Evolutionary conservation across 2,113 vertebrate species (phyloP), one percentile per base, ranked within the genome.

Genomic region (Crotalus tigris): DNA sequence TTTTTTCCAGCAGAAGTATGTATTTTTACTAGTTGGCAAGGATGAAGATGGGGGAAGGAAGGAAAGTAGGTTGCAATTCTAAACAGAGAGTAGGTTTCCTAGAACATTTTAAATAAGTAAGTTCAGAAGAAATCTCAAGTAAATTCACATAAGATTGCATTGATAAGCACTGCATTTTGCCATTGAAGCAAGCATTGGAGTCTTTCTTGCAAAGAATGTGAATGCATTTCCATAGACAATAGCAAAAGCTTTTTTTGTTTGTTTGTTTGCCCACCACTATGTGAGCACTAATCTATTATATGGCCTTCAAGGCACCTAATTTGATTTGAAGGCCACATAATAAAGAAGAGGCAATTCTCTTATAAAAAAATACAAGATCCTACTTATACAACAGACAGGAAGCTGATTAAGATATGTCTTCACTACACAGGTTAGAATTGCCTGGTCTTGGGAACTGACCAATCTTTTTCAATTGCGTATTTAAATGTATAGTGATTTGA

Each of bases 131-230:
- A 51, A 57, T 59, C 19, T n/a, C 23, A 49, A 49, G 11, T 81
- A 49, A 91, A 17, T 55, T 21, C 46, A 7, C 64, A 57, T 39
- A 57, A 54, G 69, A 51, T 64, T 61, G n/a, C 11, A 69, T 26
- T 11, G 69, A 2, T 57, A 55, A 55, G 23, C 1, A 23, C 23
- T 92, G 44, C 33, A 92, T 90, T 93, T 87, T 69, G 87, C 44
- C 1, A 21, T 94, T 54, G 6, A 54, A 85, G 93, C 8, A 23
- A 94, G n/a, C 90, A 61, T 21, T 6, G 19, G 4, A 51, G 5
- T 26, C 51, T 17, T 93, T 93, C 54, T 90, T 59, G 51, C 89
- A 8, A 95, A 46, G 23, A 95, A 95, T 93, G 55, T 1, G 3
- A 46, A 24, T 89, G 19, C 23, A 39, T 92, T 94, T 95, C 91